Conservation (phyloP, 2,888 invertebrate genomes). For the Malthinus flaveolus region DNA sequence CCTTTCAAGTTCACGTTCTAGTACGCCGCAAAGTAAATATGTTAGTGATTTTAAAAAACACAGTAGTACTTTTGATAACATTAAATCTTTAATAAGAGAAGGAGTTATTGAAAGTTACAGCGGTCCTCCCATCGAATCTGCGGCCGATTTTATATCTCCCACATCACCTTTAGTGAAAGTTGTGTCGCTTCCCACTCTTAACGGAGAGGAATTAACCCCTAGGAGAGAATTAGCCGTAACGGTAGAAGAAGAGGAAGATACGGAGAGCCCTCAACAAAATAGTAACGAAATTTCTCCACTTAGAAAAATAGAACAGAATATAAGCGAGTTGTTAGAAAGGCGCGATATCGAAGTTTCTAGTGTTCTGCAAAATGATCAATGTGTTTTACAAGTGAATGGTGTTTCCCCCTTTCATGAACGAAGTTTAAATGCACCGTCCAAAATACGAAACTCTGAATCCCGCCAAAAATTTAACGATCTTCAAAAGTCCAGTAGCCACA, state of each 20-base stretch:
- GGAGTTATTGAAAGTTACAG: constrained; percentile 65
- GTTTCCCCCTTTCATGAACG: constrained; percentile 34
- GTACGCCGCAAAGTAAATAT: constrained; percentile 57
- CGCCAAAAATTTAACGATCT: constrained; percentile 60
- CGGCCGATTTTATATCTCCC: constrained; percentile 64
- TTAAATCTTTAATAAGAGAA: constrained; percentile 73
- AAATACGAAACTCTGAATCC: constrained; percentile 48
- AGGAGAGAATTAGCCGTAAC: constrained; percentile 70
- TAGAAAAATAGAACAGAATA: constrained; percentile 72
- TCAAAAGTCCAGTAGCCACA: constrained; percentile 66
- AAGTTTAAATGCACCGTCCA: constrained; percentile 48
- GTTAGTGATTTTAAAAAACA: constrained; percentile 69
- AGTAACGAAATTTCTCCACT: constrained; percentile 69
- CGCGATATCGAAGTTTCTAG: constrained; percentile 49
- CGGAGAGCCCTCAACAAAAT: constrained; percentile 64
- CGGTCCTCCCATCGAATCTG: constrained; percentile 61
- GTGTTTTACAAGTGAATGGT: constrained; percentile 51
- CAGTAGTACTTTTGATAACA: constrained; percentile 77
- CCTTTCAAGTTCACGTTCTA: constrained; percentile 49
- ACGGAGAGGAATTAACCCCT: constrained; percentile 62
- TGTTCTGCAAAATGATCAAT: constrained; percentile 44
- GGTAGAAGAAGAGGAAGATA: constrained; percentile 73
- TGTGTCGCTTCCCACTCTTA: constrained; percentile 68
- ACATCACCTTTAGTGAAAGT: constrained; percentile 69
- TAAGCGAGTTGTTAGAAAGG: constrained; percentile 66